Percentiles rank a stretch among this genome's conserved stretches.
These are phyloP conservation scores for Scaptomyza pallida DNA, from an alignment of 1,140 invertebrate species.

Conservation along the genomic window DNA sequence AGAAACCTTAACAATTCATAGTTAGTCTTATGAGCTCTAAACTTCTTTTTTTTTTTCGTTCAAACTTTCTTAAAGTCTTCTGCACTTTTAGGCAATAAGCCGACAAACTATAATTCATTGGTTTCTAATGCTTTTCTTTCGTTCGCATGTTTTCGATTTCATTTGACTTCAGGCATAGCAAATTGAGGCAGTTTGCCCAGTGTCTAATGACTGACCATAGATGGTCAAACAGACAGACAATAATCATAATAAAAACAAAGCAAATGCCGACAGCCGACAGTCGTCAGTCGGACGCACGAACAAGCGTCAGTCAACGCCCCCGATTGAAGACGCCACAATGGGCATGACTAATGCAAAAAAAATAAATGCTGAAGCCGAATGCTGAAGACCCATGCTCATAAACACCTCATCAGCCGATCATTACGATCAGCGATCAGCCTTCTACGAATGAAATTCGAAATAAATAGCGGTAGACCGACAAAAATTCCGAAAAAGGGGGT, in stretches of 20 bases:
- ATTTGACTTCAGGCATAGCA: slow-evolving; percentile 44
- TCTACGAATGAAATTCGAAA: slow-evolving; percentile 69
- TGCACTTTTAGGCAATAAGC: background rate
- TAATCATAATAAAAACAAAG: slow-evolving; percentile 23
- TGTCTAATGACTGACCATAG: slow-evolving; percentile 67
- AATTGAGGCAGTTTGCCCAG: slow-evolving; percentile 45
- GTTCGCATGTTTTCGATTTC: slow-evolving; percentile 58
- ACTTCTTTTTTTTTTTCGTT: too few relatives aligned
- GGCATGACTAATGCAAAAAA: slow-evolving; percentile 79
- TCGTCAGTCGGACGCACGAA: slow-evolving; percentile 1
- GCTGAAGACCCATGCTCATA: slow-evolving; percentile 61
- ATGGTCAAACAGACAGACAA: slow-evolving; percentile 32
- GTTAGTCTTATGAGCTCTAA: too few relatives aligned
- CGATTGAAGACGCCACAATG: slow-evolving; percentile 44
- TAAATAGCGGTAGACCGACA: slow-evolving; percentile 49
- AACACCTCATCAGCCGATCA: slow-evolving; percentile 79
- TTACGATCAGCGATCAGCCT: slow-evolving; percentile 74
- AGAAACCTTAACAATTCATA: too few relatives aligned
- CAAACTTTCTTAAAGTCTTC: background rate
- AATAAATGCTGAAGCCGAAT: too few relatives aligned
- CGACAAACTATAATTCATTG: slow-evolving; percentile 8
- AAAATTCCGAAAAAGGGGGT: slow-evolving; percentile 16
- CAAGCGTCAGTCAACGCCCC: slow-evolving; percentile 38
- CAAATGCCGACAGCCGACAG: slow-evolving; percentile 4
- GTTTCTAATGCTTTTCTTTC: slow-evolving; percentile 54